Evolutionary conservation across 1,140 invertebrate species (phyloP).

Genomic region (Drosophila ercepeae): DNA sequence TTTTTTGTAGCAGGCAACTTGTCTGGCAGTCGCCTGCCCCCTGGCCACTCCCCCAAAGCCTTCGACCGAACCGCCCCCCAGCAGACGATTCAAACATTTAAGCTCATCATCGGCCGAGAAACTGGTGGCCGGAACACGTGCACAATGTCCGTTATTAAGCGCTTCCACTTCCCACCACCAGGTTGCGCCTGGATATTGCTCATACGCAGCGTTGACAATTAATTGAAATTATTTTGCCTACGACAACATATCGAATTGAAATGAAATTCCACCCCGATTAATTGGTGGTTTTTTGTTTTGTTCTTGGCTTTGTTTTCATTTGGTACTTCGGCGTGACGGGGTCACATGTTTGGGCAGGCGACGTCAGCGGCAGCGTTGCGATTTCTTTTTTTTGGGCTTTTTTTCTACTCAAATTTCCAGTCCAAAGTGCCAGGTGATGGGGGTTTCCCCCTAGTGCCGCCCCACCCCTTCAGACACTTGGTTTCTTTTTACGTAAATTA

Average conservation of each 20-base stretch:
- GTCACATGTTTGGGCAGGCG: slow-evolving; percentile 56
- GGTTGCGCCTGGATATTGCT: slow-evolving; percentile 2
- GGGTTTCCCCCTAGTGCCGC: not conserved
- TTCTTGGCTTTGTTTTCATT: slow-evolving; percentile 7
- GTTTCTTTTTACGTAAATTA: slow-evolving; percentile 55
- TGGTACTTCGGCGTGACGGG: slow-evolving; percentile 3
- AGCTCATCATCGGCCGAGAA: slow-evolving; percentile 12
- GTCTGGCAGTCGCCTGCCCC: slow-evolving; percentile 39
- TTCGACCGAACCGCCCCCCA: not conserved
- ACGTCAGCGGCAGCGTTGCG: slow-evolving; percentile 12
- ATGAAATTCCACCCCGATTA: slow-evolving; percentile 1
- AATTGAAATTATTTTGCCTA: slow-evolving; percentile 66
- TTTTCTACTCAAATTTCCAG: slow-evolving; percentile 36
- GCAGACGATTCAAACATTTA: slow-evolving; percentile 16
- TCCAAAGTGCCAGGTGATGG: slow-evolving; percentile 42
- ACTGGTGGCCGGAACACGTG: slow-evolving; percentile 62
- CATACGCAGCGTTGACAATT: slow-evolving; percentile 52
- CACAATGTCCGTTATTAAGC: slow-evolving; percentile 16
- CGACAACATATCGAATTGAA: slow-evolving; percentile 62
- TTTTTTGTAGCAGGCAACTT: slow-evolving; percentile 53
- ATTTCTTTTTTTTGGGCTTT: slow-evolving; percentile 11
- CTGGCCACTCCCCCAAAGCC: not conserved
- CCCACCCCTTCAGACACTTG: no score
- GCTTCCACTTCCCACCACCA: not conserved
- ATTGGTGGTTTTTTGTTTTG: slow-evolving; percentile 8